Evolutionary conservation across 2,797 vertebrate genomes (phyloP).

Genomic region (Melanotaenia pygmaea): DNA sequence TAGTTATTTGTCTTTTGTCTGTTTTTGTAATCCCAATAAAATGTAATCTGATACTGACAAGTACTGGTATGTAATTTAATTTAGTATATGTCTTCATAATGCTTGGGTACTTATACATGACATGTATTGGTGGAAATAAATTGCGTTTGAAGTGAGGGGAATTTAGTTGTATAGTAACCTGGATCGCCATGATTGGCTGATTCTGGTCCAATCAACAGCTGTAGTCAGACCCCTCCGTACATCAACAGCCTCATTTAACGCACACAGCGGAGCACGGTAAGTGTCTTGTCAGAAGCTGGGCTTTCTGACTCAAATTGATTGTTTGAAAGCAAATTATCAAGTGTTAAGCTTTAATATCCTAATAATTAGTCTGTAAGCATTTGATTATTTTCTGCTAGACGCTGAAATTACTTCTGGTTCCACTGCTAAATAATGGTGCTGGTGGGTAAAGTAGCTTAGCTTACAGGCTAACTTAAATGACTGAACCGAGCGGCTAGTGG

Average conservation of each 20-base stretch:
- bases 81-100: no score
- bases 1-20: neutral
- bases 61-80: no score
- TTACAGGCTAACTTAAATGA: constrained; percentile 49
- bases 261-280: constrained; percentile 75
- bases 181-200: constrained; percentile 65
- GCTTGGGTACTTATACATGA: no score
- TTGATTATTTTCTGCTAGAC: rapidly evolving
- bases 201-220: constrained; percentile 59
- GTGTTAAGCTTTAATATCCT: neutral
- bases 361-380: neutral
- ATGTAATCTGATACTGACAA: neutral
- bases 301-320: neutral
- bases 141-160: constrained; percentile 4
- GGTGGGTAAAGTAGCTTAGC: constrained; percentile 54
- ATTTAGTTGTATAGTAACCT: constrained; percentile 25
- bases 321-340: constrained; percentile 2
- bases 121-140: no score
- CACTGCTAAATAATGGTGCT: neutral
- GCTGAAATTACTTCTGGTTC: neutral
- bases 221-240: constrained; percentile 52
- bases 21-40: neutral
- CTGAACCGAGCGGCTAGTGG: constrained; percentile 46
- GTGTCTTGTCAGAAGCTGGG: constrained; percentile 39
- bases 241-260: constrained; percentile 57